Percentiles rank a stretch among this genome's conserved stretches.
These are phyloP conservation scores for Alloscopus bannaensis DNA, from an alignment of 2,888 invertebrate genomes.

Conservation along the genomic window DNA sequence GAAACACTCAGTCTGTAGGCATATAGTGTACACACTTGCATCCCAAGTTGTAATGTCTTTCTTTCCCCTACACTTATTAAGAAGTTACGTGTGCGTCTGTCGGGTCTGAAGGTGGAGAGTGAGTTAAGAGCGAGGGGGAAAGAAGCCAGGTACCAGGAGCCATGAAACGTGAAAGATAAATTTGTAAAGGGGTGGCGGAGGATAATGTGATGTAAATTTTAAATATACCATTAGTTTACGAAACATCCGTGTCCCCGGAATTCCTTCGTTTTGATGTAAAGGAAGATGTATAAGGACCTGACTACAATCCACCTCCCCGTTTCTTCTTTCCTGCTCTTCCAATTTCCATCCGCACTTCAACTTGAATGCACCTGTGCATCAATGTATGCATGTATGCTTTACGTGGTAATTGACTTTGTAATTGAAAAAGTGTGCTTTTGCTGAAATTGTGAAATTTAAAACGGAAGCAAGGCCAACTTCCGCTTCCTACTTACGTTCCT, in stretches of 20 bases:
- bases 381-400: conserved; percentile 13
- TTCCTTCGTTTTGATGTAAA: too few relatives aligned
- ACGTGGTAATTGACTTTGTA: conserved; percentile 62
- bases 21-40: conserved; percentile 32
- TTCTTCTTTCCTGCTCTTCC: too few relatives aligned
- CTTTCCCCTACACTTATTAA: conserved; percentile 62
- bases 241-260: conserved; percentile 15
- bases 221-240: conserved; percentile 66
- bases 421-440: conserved; percentile 45
- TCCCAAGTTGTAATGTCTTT: conserved; percentile 43
- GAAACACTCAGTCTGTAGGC: conserved; percentile 29
- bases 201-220: conserved; percentile 67
- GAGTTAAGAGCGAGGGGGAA: conserved; percentile 37
- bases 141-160: conserved; percentile 37
- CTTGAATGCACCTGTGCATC: conserved; percentile 54
- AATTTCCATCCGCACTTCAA: conserved; percentile 33
- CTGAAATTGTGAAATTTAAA: background rate
- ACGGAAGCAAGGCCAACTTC: background rate
- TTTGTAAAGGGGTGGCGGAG: conserved; percentile 64
- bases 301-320: too few relatives aligned
- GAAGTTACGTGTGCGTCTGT: conserved; percentile 61
- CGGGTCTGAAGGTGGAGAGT: conserved; percentile 44
- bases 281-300: too few relatives aligned
- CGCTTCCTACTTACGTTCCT: too few relatives aligned
- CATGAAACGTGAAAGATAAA: conserved; percentile 65